phyloP scores from a whole-genome alignment of 1,140 invertebrate species.

The Meloidogyne hapla region DNA sequence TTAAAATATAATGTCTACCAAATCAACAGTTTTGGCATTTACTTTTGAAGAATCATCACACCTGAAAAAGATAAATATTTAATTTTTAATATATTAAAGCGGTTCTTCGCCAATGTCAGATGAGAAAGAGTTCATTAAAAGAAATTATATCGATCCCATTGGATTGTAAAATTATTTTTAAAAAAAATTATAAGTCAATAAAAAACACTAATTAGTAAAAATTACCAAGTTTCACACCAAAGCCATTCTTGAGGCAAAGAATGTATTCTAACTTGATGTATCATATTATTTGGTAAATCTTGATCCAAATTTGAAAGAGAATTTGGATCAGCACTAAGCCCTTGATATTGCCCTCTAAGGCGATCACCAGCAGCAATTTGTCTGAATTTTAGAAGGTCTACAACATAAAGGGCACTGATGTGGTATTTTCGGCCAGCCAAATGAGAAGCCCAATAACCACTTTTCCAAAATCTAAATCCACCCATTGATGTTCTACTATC shows the following conservation, averaged over 20 bases:
- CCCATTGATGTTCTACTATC: slow-evolving; percentile 97
- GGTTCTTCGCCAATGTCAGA: no score
- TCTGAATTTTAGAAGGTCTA: slow-evolving; percentile 87
- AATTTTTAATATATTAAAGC: no score
- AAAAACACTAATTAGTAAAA: no score
- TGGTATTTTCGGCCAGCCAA: slow-evolving; percentile 90
- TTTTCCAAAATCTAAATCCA: slow-evolving; percentile 96
- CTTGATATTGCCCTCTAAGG: slow-evolving; percentile 91
- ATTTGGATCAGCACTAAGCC: slow-evolving; percentile 92
- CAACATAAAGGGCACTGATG: slow-evolving; percentile 94
- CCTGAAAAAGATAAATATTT: no score
- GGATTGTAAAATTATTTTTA: no score
- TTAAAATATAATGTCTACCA: slow-evolving; percentile 69
- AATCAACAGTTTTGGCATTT: slow-evolving; percentile 95
- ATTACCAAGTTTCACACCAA: slow-evolving; percentile 97
- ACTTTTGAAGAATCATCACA: slow-evolving; percentile 86
- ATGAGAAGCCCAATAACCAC: slow-evolving; percentile 97
- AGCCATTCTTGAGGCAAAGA: slow-evolving; percentile 98
- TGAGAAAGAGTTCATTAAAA: no score
- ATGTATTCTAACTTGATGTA: slow-evolving; percentile 87
- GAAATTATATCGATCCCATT: no score
- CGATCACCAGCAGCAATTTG: slow-evolving; percentile 95
- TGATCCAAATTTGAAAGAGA: slow-evolving; percentile 91
- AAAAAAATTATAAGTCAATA: no score
- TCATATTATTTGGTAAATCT: slow-evolving; percentile 87